These are phyloP conservation scores for Proctacanthus coquilletti DNA, from an alignment of 1,140 invertebrate species.

Conservation along the genomic window DNA sequence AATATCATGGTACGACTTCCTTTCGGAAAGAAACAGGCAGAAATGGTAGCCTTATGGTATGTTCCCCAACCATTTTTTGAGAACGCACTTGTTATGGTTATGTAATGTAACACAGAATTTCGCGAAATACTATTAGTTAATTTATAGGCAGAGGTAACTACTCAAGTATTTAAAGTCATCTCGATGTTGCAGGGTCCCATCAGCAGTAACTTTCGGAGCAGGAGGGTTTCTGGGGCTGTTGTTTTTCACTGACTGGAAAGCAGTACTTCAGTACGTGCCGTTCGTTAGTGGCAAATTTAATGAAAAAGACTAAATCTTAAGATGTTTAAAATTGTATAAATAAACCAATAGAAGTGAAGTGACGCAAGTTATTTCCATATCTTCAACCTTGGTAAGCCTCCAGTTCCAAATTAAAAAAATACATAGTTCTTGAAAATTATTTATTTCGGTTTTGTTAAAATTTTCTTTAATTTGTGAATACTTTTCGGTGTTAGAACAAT, in stretches of 20 bases:
- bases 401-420: too few species aligned
- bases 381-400: too few species aligned
- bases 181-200: conserved; percentile 36
- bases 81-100: neutral
- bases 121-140: neutral
- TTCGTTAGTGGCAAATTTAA: conserved; percentile 58
- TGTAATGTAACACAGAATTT: conserved; percentile 7
- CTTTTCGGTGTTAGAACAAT: too few species aligned
- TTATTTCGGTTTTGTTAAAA: too few species aligned
- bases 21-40: conserved; percentile 27
- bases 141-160: neutral
- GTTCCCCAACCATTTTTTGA: conserved; percentile 4
- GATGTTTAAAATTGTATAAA: too few species aligned
- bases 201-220: conserved; percentile 42
- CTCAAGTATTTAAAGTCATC: conserved; percentile 3
- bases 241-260: conserved; percentile 66
- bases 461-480: too few species aligned
- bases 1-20: conserved; percentile 16
- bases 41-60: conserved; percentile 36
- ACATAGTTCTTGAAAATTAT: too few species aligned
- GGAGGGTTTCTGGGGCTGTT: conserved; percentile 36
- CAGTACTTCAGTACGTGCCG: conserved; percentile 50
- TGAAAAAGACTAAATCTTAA: conserved; percentile 31
- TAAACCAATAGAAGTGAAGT: too few species aligned
- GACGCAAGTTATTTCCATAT: too few species aligned